phyloP scores from a whole-genome alignment of 2,797 vertebrate species.

The Cynopterus sphinx region DNA sequence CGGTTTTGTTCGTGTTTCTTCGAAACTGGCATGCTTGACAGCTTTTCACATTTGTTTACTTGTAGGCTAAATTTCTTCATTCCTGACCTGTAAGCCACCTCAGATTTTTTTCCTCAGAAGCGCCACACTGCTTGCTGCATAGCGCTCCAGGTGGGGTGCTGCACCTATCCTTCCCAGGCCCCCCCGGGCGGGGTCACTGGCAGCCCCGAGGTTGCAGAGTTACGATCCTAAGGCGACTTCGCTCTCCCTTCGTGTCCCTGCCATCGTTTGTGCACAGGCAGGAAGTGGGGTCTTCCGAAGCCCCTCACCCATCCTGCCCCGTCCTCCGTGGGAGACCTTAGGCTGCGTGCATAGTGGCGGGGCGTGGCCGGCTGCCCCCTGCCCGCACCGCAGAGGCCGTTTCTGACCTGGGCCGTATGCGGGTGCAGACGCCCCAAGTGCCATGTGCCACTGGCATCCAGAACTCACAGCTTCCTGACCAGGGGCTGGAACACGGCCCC shows the following conservation, averaged over 20 bases:
- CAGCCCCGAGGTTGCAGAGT: background rate
- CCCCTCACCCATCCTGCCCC: no score
- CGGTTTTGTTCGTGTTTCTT: slow-evolving; percentile 4
- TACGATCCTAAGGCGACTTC: background rate
- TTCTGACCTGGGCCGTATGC: no score
- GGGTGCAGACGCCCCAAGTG: no score
- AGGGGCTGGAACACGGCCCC: background rate
- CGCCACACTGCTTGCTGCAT: no score
- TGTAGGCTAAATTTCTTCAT: slow-evolving; percentile 24
- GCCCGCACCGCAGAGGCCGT: no score
- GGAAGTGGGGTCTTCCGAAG: background rate
- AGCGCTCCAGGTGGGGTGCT: no score
- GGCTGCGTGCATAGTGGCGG: no score
- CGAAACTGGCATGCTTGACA: background rate
- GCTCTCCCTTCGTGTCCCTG: background rate
- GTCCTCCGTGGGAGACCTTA: no score
- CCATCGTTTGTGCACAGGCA: background rate
- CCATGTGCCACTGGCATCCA: slow-evolving; percentile 37
- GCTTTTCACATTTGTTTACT: background rate
- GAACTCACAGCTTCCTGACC: background rate
- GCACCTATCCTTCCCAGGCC: no score
- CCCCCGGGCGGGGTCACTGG: no score
- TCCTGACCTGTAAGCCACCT: background rate
- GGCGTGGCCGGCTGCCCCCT: no score
- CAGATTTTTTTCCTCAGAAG: no score